A percentile compares a stretch with the other conserved stretches of the same genome.
Evolutionary conservation across 2,113 vertebrate genomes (phyloP).

Genomic region (Nymphicus hollandicus): DNA sequence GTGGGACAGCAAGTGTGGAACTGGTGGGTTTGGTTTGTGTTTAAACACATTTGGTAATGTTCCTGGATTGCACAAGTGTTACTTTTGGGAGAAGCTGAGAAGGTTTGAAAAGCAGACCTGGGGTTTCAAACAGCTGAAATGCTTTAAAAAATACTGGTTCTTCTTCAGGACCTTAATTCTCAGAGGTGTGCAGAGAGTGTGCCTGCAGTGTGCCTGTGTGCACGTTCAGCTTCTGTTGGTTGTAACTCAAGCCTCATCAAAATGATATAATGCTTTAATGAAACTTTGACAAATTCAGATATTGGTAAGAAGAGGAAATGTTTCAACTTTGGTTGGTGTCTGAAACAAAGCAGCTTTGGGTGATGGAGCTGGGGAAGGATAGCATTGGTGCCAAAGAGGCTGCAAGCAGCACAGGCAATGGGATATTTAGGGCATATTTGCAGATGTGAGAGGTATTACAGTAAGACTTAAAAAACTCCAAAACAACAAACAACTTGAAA

Average conservation of each 20-base stretch:
- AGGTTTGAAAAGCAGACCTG: background rate
- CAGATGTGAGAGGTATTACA: background rate
- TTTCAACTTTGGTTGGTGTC: background rate
- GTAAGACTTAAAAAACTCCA: background rate
- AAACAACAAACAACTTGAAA: fast-evolving
- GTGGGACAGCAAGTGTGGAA: fast-evolving
- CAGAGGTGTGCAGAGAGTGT: background rate
- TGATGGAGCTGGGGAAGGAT: background rate
- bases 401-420: fast-evolving
- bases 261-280: background rate
- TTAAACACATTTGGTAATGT: background rate
- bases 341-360: background rate
- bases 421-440: background rate
- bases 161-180: background rate
- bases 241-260: background rate
- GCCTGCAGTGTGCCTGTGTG: fast-evolving
- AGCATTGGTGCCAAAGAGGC: fast-evolving
- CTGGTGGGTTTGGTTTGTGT: background rate
- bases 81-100: background rate
- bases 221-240: background rate
- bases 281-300: background rate
- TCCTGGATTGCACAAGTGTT: background rate
- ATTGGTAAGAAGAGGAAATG: background rate
- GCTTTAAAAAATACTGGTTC: background rate
- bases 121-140: background rate